These are phyloP conservation scores for Aldrovandia affinis DNA, from an alignment of 2,797 vertebrate genomes.

Conservation along the genomic window DNA sequence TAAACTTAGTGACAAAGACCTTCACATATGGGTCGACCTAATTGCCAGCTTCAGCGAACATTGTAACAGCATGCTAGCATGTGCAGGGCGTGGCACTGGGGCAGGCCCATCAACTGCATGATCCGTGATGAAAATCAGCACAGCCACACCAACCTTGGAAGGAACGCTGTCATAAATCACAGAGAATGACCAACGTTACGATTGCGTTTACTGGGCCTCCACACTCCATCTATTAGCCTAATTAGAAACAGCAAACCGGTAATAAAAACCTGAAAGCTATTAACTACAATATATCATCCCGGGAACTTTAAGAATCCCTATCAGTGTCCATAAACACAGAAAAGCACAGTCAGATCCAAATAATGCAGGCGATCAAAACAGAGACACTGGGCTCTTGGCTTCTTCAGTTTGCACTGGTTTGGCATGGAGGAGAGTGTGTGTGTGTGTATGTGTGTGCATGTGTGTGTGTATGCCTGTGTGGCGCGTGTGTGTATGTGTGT, in stretches of 20 bases:
- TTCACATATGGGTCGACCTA: too few species aligned
- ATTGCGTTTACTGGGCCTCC: not conserved
- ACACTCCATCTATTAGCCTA: constrained; percentile 21
- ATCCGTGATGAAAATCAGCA: not conserved
- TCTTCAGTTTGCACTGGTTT: not conserved
- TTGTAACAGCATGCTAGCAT: not conserved
- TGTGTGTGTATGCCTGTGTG: too few species aligned
- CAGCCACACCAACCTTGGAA: not conserved
- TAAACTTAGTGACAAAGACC: too few species aligned
- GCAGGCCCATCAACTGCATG: not conserved
- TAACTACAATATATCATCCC: not conserved
- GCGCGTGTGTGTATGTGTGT: too few species aligned
- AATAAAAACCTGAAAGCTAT: constrained; percentile 13
- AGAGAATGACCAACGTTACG: not conserved
- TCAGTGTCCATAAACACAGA: constrained; percentile 1
- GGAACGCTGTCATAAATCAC: not conserved
- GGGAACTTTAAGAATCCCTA: not conserved
- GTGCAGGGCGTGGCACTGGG: not conserved
- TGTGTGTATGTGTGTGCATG: too few species aligned
- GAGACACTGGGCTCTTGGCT: not conserved
- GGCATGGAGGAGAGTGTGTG: not conserved
- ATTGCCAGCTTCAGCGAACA: not conserved
- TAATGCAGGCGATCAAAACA: not conserved
- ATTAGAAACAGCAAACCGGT: constrained; percentile 19
- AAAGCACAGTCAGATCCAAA: not conserved